phyloP scores from a whole-genome alignment of 30 jellyfish, hydroid and myxozoan genomes.

The Chrysaora quinquecirrha region DNA sequence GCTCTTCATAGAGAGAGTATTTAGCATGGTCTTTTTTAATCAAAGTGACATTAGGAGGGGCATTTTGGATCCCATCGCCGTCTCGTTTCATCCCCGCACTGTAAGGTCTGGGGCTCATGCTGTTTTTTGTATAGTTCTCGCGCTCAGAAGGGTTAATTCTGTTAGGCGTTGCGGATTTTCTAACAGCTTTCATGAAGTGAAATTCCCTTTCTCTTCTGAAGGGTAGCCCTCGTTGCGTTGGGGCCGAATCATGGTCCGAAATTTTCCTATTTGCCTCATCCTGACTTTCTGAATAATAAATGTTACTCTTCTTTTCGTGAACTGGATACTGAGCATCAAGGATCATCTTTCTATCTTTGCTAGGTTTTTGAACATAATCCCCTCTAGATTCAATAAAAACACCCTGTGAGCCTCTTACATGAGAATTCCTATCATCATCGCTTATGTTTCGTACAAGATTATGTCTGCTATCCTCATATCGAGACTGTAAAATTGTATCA shows the following conservation, averaged over 20 bases:
- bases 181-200: conserved; percentile 21
- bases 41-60: conserved; percentile 69
- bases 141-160: conserved; percentile 37
- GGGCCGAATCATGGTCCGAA: neutral
- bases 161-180: conserved; percentile 60
- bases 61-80: neutral
- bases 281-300: neutral
- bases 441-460: neutral
- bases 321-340: neutral
- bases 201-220: neutral
- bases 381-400: neutral
- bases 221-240: neutral
- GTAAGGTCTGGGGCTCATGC: conserved; percentile 36
- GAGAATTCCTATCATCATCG: neutral
- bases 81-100: conserved; percentile 16
- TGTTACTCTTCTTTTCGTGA: neutral
- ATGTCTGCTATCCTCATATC: neutral
- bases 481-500: neutral
- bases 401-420: neutral
- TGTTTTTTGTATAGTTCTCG: conserved; percentile 3
- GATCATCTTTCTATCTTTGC: neutral
- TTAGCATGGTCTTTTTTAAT: conserved; percentile 16
- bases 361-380: neutral
- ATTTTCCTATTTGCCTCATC: neutral
- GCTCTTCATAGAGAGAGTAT: conserved; percentile 23